phyloP scores from a whole-genome alignment of 2,888 invertebrate species.

The Seira musarum region DNA sequence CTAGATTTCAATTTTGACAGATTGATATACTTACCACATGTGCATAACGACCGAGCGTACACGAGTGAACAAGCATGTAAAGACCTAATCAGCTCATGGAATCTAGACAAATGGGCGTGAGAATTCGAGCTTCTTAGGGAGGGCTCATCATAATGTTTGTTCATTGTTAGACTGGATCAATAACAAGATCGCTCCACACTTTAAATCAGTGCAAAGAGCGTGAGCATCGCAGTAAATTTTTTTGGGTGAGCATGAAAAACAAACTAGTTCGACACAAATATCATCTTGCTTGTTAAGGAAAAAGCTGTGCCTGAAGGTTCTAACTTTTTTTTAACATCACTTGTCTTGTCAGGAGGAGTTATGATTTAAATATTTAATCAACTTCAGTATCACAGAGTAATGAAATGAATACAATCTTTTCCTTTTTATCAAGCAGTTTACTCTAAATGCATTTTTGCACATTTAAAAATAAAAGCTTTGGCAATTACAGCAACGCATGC shows the following conservation, averaged over 20 bases:
- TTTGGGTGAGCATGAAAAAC: too few species aligned
- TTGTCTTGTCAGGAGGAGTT: slow-evolving; percentile 20
- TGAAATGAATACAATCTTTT: too few species aligned
- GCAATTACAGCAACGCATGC: too few species aligned
- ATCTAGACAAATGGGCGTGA: slow-evolving; percentile 50
- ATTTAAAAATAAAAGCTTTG: too few species aligned
- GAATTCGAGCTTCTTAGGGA: slow-evolving; percentile 46
- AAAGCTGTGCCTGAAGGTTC: slow-evolving; percentile 11
- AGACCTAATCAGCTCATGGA: slow-evolving; percentile 15
- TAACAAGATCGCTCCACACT: slow-evolving; percentile 33
- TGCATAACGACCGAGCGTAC: background rate
- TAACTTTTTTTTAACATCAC: slow-evolving; percentile 18
- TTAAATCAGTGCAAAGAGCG: slow-evolving; percentile 43
- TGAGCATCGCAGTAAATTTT: slow-evolving; percentile 34
- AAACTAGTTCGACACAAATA: slow-evolving; percentile 49
- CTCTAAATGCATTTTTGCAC: too few species aligned
- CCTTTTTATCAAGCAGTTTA: too few species aligned
- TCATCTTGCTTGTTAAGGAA: background rate
- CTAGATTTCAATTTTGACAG: too few species aligned
- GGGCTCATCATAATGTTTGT: slow-evolving; percentile 46
- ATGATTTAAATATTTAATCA: slow-evolving; percentile 44
- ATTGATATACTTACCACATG: slow-evolving; percentile 1
- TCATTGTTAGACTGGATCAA: slow-evolving; percentile 40
- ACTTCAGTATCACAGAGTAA: too few species aligned
- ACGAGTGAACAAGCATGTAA: background rate